Evolutionary conservation across 2,113 vertebrate genomes (phyloP).

Genomic region (Campylomormyrus numenius): DNA sequence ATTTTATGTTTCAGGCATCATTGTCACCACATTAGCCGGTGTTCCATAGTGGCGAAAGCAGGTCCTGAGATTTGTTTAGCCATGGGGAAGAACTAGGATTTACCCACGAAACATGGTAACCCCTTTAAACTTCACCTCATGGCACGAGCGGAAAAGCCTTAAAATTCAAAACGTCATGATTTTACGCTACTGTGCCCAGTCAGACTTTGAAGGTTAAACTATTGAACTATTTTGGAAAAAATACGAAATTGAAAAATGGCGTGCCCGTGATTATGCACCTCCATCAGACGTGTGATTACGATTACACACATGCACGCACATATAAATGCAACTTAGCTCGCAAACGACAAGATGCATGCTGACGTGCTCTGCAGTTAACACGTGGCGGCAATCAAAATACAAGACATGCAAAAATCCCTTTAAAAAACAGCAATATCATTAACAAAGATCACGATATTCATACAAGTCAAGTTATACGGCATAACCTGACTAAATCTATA

Average conservation of each 20-base stretch:
- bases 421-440: not conserved
- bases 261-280: not conserved
- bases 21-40: conserved; percentile 50
- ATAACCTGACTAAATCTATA: not conserved
- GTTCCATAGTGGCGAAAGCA: conserved; percentile 52
- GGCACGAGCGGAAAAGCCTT: not conserved
- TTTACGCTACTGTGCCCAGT: not conserved
- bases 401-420: not conserved
- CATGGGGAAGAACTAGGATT: conserved; percentile 28
- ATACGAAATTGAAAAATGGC: not conserved
- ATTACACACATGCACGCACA: too few species aligned
- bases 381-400: not conserved
- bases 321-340: not conserved
- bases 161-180: not conserved
- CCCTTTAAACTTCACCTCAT: not conserved
- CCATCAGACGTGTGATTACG: too few species aligned
- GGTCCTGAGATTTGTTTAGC: conserved; percentile 48
- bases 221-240: not conserved
- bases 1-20: conserved; percentile 50
- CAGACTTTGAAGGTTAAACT: not conserved
- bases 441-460: not conserved
- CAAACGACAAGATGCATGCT: not conserved
- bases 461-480: not conserved
- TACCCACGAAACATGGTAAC: conserved; percentile 6
- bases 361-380: not conserved